phyloP scores from a whole-genome alignment of 2,888 invertebrate species.

The Eupithecia subumbrata region DNA sequence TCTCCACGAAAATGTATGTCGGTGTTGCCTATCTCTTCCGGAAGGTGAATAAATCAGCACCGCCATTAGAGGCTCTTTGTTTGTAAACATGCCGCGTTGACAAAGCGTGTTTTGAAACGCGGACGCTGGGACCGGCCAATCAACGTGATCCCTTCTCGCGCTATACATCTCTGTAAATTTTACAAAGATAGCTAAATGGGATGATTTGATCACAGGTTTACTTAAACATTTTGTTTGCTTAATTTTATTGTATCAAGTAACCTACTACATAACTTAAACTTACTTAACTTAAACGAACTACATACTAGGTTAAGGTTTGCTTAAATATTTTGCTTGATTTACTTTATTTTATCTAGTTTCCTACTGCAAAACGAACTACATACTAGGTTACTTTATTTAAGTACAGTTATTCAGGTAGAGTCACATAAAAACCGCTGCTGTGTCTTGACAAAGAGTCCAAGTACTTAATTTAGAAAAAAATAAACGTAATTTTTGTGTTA shows the following conservation, averaged over 20 bases:
- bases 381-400: not conserved
- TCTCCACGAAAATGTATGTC: slow-evolving; percentile 1
- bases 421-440: not conserved
- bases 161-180: slow-evolving; percentile 16
- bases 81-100: slow-evolving; percentile 69
- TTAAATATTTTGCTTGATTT: too few species aligned
- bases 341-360: too few species aligned
- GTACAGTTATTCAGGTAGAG: not conserved
- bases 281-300: not conserved
- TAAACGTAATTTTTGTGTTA: not conserved
- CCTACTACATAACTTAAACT: not conserved
- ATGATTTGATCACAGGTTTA: not conserved
- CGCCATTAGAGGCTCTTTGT: slow-evolving; percentile 51
- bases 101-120: slow-evolving; percentile 72
- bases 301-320: not conserved
- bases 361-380: not conserved
- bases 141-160: slow-evolving; percentile 57
- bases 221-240: not conserved
- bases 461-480: not conserved
- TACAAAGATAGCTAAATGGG: slow-evolving; percentile 4
- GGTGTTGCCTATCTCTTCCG: slow-evolving; percentile 38
- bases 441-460: not conserved
- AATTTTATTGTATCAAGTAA: not conserved
- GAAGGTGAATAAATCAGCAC: slow-evolving; percentile 48
- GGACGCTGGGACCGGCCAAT: slow-evolving; percentile 43